Evolutionary conservation across 2,888 invertebrate species (phyloP).

Genomic region (Graphium colonna): DNA sequence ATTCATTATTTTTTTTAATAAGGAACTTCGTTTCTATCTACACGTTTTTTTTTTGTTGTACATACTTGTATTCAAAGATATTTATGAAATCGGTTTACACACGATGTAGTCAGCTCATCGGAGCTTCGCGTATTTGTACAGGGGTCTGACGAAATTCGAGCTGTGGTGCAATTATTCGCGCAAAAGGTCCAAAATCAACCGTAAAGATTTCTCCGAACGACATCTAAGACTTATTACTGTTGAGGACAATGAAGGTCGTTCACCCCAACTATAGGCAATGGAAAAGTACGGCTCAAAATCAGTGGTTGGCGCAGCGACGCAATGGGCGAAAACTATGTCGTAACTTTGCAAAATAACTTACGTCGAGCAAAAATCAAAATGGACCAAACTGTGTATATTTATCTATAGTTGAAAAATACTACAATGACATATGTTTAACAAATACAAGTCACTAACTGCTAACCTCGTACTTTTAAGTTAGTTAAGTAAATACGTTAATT

Average conservation of each 20-base stretch:
- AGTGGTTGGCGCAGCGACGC: not conserved
- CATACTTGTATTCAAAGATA: not conserved
- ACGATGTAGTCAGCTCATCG: not conserved
- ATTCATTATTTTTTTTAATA: no score
- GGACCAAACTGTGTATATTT: no score
- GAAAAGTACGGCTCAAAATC: constrained; percentile 39
- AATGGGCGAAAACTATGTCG: no score
- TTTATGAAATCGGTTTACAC: not conserved
- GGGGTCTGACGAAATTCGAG: constrained; percentile 8
- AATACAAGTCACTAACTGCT: no score
- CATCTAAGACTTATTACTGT: constrained; percentile 52
- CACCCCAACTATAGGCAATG: constrained; percentile 49
- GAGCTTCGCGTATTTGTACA: not conserved
- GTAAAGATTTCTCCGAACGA: constrained; percentile 45
- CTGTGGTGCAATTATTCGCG: constrained; percentile 11
- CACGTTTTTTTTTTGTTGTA: no score
- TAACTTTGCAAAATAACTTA: no score
- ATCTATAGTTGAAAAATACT: constrained; percentile 27
- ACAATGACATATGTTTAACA: constrained; percentile 24
- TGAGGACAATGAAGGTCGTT: constrained; percentile 69
- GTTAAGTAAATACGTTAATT: no score
- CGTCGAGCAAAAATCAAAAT: no score
- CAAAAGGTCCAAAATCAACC: constrained; percentile 45
- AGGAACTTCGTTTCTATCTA: no score
- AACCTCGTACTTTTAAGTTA: no score